A percentile compares a stretch with the other conserved stretches of the same genome.
phyloP scores from a whole-genome alignment of 2,888 invertebrate genomes.

The Altica lythri region DNA sequence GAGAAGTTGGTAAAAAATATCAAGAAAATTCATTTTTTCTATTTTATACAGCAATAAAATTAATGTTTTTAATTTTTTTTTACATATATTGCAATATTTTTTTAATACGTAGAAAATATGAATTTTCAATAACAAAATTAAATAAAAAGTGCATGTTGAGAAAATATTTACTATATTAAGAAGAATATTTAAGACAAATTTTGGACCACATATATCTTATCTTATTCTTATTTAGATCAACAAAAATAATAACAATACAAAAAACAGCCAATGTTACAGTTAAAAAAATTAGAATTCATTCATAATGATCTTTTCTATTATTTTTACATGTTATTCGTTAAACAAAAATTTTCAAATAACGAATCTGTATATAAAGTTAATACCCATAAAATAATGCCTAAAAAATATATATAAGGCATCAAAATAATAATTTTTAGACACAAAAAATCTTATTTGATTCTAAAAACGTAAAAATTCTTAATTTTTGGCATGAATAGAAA shows the following conservation, averaged over 20 bases:
- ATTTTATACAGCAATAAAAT: neutral
- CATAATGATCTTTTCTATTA: constrained; percentile 2
- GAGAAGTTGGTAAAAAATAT: constrained; percentile 18
- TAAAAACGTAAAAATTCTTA: too few species aligned
- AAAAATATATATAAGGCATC: too few species aligned
- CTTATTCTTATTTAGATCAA: constrained; percentile 40
- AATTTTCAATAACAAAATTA: neutral
- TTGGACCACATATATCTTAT: constrained; percentile 39
- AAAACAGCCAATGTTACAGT: constrained; percentile 52
- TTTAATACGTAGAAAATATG: too few species aligned
- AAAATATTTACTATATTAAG: neutral
- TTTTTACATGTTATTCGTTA: too few species aligned
- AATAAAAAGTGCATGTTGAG: neutral
- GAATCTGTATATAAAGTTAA: too few species aligned
- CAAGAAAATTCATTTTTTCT: neutral
- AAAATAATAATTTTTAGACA: too few species aligned
- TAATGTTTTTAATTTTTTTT: neutral
- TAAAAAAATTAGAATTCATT: constrained; percentile 32
- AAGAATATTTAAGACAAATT: constrained; percentile 17
- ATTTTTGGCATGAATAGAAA: too few species aligned
- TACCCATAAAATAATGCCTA: too few species aligned
- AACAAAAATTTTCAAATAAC: too few species aligned
- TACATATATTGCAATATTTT: neutral
- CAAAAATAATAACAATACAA: constrained; percentile 50
- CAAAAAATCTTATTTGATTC: too few species aligned